Base-by-base conservation (phyloP, 2,113 vertebrate species). In the Cyanistes caeruleus region DNA sequence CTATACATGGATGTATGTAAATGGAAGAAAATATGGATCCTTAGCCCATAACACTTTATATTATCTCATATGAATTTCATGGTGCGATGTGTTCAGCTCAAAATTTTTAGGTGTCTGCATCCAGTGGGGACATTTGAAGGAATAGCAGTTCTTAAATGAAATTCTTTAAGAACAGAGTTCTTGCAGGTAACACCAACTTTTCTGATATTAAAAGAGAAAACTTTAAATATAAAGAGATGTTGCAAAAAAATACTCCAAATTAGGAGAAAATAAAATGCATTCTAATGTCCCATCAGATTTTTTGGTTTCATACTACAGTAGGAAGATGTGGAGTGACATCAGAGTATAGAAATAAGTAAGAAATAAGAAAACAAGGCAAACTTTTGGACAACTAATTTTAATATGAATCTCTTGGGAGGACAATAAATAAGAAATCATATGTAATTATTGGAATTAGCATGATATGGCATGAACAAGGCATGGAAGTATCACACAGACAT, bases 1-100 rank as follows among this genome's bases (percentile, higher is more conserved):
- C 23, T 28, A 7, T 52, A 65, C 3, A 2, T 0, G 0, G 18
- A 19, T 35, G 5, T n/a, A 17, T 44, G 62, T 39, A 69, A 49
- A 69, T 44, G 13, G 20, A 35, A 25, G 7, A 85, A 73, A 84
- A 51, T 23, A 37, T 2, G 4, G 4, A 33, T 80, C 1, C 46
- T 90, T 95, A 59, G 8, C 15, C 44, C 6, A 24, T 46, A 43
- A 9, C 2, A n/a, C 52, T 75, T 82, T 56, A 6, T 60, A 21
- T 70, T 75, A 24, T 7, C 13, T 60, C 33, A 13, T 8, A n/a
- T 39, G 18, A 69, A 62, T 85, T 53, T 41, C 3, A 2, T 23
- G 21, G 15, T 16, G 5, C 11, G 41, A 5, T 22, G 22, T 30
- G 10, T 37, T 88, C 10, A 92, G 28, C 23, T 93, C 25, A 86